Conservation (phyloP, 1,140 invertebrate species). For the Pogonognathellus flavescens region DNA sequence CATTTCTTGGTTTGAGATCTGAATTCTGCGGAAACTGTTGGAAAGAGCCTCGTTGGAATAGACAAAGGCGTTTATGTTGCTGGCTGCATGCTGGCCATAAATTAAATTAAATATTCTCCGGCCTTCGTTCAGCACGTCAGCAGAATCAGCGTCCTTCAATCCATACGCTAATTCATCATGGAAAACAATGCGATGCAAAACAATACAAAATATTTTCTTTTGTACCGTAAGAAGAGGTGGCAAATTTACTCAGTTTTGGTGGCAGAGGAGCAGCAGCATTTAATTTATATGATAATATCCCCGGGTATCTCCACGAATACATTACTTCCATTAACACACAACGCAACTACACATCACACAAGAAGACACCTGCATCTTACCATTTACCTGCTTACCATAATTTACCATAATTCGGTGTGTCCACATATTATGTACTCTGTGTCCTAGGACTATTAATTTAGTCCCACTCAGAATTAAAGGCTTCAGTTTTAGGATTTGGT, state of each 20-base stretch:
- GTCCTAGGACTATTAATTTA: too few species aligned
- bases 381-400: not conserved
- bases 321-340: not conserved
- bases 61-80: conserved; percentile 7
- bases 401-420: too few species aligned
- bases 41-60: not conserved
- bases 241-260: conserved; percentile 25
- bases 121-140: conserved; percentile 33
- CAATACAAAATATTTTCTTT: conserved; percentile 19
- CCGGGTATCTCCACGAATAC: conserved; percentile 31
- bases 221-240: conserved; percentile 26
- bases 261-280: not conserved
- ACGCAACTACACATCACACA: not conserved
- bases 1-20: not conserved
- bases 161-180: conserved; percentile 27
- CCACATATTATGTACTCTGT: too few species aligned
- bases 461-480: too few species aligned
- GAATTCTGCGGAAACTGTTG: conserved; percentile 7
- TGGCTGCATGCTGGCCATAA: conserved; percentile 29
- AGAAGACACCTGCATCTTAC: conserved; percentile 12
- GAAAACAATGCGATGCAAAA: conserved; percentile 36
- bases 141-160: conserved; percentile 38
- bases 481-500: too few species aligned
- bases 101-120: conserved; percentile 25
- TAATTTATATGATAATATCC: conserved; percentile 46